These are phyloP conservation scores for Petrocephalus microphthalmus DNA, from an alignment of 2,113 vertebrate species.

Conservation along the genomic window DNA sequence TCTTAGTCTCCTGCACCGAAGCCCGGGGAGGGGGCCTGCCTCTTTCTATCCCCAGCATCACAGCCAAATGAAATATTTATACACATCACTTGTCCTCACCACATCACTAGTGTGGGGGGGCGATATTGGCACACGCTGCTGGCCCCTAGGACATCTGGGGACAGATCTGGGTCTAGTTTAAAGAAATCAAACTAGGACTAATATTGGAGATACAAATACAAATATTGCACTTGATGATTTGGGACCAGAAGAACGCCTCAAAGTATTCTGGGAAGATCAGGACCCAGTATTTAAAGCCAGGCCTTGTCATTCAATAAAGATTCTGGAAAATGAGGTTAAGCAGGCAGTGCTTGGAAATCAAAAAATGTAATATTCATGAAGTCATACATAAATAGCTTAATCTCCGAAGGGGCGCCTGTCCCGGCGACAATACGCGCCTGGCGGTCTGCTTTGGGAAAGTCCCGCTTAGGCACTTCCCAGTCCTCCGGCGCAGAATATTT, in stretches of 20 bases:
- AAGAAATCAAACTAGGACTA: conserved; percentile 43
- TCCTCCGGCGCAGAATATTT: conserved; percentile 42
- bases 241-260: conserved; percentile 21
- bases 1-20: conserved; percentile 22
- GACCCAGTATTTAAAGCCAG: conserved; percentile 23
- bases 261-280: conserved; percentile 36
- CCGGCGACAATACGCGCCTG: conserved; percentile 40
- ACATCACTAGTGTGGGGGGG: conserved; percentile 18
- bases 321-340: conserved; percentile 46
- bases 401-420: conserved; percentile 44
- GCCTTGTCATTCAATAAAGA: conserved; percentile 34
- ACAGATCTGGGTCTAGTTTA: conserved; percentile 38
- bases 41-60: conserved; percentile 33
- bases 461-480: conserved; percentile 34
- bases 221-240: conserved; percentile 43
- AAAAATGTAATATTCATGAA: conserved; percentile 58
- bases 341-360: conserved; percentile 45
- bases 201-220: conserved; percentile 31
- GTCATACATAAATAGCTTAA: conserved; percentile 53
- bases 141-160: conserved; percentile 40
- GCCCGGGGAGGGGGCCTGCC: conserved; percentile 19
- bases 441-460: conserved; percentile 39
- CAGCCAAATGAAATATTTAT: conserved; percentile 39
- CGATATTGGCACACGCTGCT: conserved; percentile 28
- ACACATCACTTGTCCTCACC: not conserved